A percentile compares a stretch with the other conserved stretches of the same genome.
These are phyloP conservation scores for Noctua janthina DNA, from an alignment of 2,888 invertebrate species.

Conservation along the genomic window DNA sequence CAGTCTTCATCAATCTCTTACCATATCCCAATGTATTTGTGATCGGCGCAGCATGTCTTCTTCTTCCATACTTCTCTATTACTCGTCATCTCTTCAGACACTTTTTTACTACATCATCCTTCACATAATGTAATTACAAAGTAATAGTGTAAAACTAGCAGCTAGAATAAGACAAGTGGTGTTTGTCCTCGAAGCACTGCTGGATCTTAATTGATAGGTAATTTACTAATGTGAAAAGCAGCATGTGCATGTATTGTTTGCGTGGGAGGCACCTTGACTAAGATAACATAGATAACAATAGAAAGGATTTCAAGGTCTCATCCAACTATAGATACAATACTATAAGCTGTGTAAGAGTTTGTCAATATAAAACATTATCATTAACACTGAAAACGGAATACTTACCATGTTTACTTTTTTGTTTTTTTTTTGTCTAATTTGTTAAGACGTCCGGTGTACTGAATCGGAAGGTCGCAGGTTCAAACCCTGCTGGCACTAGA, in stretches of 20 bases:
- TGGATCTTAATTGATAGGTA: constrained; percentile 9
- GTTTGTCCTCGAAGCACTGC: background rate
- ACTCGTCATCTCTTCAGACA: too few species aligned
- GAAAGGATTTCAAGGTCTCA: constrained; percentile 24
- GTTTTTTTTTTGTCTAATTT: too few species aligned
- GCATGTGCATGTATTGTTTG: background rate
- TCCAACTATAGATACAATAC: background rate
- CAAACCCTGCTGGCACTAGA: too few species aligned
- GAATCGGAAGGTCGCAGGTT: too few species aligned
- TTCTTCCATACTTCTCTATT: too few species aligned
- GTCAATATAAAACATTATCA: too few species aligned
- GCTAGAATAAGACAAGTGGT: background rate
- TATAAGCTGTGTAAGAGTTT: background rate
- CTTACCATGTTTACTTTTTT: background rate
- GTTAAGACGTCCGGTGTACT: too few species aligned
- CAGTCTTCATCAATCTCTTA: background rate
- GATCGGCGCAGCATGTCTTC: background rate
- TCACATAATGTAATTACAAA: background rate
- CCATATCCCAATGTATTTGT: background rate
- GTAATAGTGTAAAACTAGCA: background rate
- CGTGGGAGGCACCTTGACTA: constrained; percentile 17
- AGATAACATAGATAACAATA: constrained; percentile 8
- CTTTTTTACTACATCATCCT: too few species aligned
- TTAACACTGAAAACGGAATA: background rate
- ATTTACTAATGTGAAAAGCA: constrained; percentile 3